Evolutionary conservation across 2,113 vertebrate genomes (phyloP).

Genomic region (Galeopterus variegatus): DNA sequence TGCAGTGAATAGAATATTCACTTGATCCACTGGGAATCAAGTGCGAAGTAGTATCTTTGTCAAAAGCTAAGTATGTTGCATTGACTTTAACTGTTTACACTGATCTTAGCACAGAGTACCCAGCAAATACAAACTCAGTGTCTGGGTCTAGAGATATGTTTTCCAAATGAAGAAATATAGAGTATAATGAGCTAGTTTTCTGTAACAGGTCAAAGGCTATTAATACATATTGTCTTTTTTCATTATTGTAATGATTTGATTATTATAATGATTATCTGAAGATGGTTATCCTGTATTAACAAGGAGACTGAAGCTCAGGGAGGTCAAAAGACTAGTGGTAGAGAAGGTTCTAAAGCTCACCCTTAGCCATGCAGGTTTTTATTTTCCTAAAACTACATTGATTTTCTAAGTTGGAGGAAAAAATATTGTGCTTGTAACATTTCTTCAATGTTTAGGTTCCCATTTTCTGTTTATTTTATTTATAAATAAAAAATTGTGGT

Average conservation of each 20-base stretch:
- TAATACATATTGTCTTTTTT: not conserved
- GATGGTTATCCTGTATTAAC: not conserved
- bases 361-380: not conserved
- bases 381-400: not conserved
- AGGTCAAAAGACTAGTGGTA: not conserved
- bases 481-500: not conserved
- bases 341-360: not conserved
- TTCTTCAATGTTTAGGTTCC: not conserved
- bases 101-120: slow-evolving; percentile 23
- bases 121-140: slow-evolving; percentile 53
- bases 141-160: not conserved
- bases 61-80: slow-evolving; percentile 32
- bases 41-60: slow-evolving; percentile 35
- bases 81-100: slow-evolving; percentile 59
- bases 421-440: not conserved
- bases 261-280: slow-evolving; percentile 34
- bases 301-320: not conserved
- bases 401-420: not conserved
- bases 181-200: slow-evolving; percentile 19
- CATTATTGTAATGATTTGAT: slow-evolving; percentile 31
- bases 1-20: not conserved
- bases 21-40: not conserved
- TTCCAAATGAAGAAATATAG: slow-evolving; percentile 62
- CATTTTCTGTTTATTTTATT: slow-evolving; percentile 14
- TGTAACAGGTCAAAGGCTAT: not conserved